A percentile compares a stretch with the other conserved stretches of the same genome.
phyloP scores from a whole-genome alignment of 2,888 invertebrate genomes.

The Germaria angustata region DNA sequence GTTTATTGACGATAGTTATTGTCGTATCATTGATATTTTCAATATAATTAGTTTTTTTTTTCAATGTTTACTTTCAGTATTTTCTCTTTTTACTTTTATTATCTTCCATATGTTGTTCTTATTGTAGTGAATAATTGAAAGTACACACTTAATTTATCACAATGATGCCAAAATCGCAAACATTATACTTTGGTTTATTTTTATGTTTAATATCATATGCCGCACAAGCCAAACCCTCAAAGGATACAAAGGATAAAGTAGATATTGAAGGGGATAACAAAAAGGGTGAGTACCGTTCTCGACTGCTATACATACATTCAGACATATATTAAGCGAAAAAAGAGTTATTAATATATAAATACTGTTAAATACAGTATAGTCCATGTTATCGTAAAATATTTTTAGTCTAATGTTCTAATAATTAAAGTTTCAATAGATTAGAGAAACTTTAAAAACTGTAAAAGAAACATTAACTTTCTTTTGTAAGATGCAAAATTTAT shows the following conservation, averaged over 20 bases:
- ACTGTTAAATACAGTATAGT: too few relatives aligned
- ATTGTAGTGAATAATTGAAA: neutral
- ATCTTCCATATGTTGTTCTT: neutral
- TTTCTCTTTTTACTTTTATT: constrained; percentile 27
- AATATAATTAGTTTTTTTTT: neutral
- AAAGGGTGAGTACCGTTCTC: constrained; percentile 41
- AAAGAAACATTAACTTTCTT: too few relatives aligned
- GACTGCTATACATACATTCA: neutral
- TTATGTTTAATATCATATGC: constrained; percentile 35
- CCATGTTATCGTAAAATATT: too few relatives aligned
- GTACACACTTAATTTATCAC: constrained; percentile 2
- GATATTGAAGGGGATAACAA: constrained; percentile 25
- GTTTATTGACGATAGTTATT: too few relatives aligned
- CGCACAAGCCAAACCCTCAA: constrained; percentile 53
- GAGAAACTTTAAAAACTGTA: too few relatives aligned
- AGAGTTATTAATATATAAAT: too few relatives aligned
- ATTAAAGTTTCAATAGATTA: too few relatives aligned
- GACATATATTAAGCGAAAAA: too few relatives aligned
- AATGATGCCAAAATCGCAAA: constrained; percentile 57
- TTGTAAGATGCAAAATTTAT: too few relatives aligned
- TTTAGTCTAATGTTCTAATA: too few relatives aligned
- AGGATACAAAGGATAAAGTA: constrained; percentile 45
- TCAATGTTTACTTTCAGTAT: neutral
- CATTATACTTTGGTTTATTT: constrained; percentile 27
- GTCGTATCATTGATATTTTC: too few relatives aligned